Conservation (phyloP, 1,140 invertebrate genomes). For the Orchestia grillus region DNA sequence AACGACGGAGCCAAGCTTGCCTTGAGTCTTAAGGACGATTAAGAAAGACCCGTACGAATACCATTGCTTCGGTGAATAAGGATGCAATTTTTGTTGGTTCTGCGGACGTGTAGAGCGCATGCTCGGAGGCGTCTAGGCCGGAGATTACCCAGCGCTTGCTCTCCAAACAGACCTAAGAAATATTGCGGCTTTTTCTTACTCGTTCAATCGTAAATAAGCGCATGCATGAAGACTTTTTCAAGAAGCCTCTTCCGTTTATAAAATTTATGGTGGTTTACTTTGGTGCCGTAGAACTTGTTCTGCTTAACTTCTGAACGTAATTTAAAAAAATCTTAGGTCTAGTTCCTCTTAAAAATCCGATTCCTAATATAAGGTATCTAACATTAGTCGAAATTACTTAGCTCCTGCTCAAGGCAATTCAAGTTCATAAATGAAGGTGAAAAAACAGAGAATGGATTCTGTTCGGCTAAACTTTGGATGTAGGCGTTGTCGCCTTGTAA, state of each 20-base stretch:
- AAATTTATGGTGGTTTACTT: background rate
- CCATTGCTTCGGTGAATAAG: background rate
- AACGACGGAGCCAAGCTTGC: background rate
- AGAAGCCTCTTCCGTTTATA: slow-evolving; percentile 9
- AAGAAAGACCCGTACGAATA: slow-evolving; percentile 13
- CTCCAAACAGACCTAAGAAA: slow-evolving; percentile 42
- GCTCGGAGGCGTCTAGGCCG: background rate
- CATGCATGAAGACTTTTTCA: slow-evolving; percentile 28
- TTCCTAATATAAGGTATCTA: background rate
- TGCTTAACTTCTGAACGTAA: background rate
- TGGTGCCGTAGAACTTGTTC: background rate
- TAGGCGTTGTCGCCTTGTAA: no score
- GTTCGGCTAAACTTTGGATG: no score
- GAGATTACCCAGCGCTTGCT: slow-evolving; percentile 15
- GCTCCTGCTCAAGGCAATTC: background rate
- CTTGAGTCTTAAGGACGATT: slow-evolving; percentile 46
- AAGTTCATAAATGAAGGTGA: background rate
- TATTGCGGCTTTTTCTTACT: slow-evolving; percentile 11
- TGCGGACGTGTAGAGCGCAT: slow-evolving; percentile 6
- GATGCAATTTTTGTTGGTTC: slow-evolving; percentile 34
- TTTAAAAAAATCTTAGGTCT: background rate
- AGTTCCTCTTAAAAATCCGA: background rate
- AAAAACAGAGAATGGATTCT: background rate
- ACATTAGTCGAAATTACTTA: background rate
- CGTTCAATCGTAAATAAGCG: slow-evolving; percentile 20